A percentile compares a stretch with the other conserved stretches of the same genome.
Evolutionary conservation across 1,140 invertebrate genomes (phyloP).

Genomic region (Temnothorax longispinosus): DNA sequence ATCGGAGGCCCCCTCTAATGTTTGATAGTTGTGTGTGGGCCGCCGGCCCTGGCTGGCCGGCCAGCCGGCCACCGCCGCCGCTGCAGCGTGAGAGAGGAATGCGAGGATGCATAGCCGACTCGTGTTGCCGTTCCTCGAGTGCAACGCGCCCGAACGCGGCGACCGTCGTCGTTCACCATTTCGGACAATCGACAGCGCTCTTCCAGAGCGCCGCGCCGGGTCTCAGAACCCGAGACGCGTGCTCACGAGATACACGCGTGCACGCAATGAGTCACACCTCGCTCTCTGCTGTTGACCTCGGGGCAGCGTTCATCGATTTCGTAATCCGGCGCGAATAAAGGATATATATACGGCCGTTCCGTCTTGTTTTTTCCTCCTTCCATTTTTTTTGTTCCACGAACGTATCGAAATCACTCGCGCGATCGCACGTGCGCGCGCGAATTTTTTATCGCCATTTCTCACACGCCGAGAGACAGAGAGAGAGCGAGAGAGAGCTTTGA

Average conservation of each 20-base stretch:
- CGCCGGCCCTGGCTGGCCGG: constrained; percentile 72
- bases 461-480: background rate
- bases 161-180: constrained; percentile 57
- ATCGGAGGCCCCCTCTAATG: constrained; percentile 72
- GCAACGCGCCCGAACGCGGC: constrained; percentile 61
- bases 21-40: constrained; percentile 81
- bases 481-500: background rate
- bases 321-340: constrained; percentile 37
- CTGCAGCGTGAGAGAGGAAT: constrained; percentile 84
- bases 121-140: constrained; percentile 75
- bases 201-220: constrained; percentile 29
- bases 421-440: constrained; percentile 21
- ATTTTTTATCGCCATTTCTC: constrained; percentile 12
- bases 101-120: constrained; percentile 81
- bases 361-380: background rate
- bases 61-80: constrained; percentile 65
- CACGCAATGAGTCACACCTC: constrained; percentile 62
- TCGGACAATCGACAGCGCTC: constrained; percentile 69
- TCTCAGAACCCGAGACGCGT: constrained; percentile 62
- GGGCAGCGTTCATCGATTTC: constrained; percentile 30
- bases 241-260: constrained; percentile 51
- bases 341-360: background rate
- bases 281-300: constrained; percentile 64
- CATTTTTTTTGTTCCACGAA: background rate
- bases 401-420: background rate